phyloP scores from a whole-genome alignment of 2,113 vertebrate species.

The Girardinichthys multiradiatus region DNA sequence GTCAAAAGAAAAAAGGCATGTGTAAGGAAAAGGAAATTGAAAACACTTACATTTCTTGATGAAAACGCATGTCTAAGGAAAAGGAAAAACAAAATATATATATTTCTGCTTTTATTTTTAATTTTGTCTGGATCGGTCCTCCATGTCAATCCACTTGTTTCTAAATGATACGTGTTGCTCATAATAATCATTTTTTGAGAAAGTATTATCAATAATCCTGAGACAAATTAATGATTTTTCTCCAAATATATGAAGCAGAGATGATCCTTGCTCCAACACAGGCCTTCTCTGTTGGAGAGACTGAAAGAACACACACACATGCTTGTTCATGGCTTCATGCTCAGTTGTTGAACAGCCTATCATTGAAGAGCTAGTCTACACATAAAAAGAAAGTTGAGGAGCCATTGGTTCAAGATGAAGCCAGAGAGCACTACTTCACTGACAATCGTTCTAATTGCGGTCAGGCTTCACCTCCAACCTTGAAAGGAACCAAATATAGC shows the following conservation, averaged over 20 bases:
- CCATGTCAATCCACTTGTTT: too few species aligned
- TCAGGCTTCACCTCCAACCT: neutral
- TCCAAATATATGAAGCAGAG: neutral
- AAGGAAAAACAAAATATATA: too few species aligned
- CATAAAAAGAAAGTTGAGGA: neutral
- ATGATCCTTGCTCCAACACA: neutral
- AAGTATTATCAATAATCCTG: neutral
- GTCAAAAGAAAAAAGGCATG: too few species aligned
- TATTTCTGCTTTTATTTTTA: too few species aligned
- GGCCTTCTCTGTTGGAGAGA: neutral
- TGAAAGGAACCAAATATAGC: neutral
- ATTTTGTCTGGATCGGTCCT: too few species aligned
- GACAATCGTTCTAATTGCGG: neutral
- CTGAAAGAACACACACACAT: neutral
- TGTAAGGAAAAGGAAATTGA: too few species aligned
- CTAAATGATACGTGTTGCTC: neutral
- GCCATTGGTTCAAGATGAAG: slow-evolving; percentile 1
- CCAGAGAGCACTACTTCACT: neutral
- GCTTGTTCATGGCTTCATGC: neutral
- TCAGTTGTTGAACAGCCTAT: neutral
- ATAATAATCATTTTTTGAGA: neutral
- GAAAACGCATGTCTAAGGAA: too few species aligned
- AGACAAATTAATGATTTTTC: neutral
- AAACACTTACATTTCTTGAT: too few species aligned
- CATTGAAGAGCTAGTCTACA: neutral